phyloP scores from a whole-genome alignment of 2,797 vertebrate species.

The Steatocranus sp. region DNA sequence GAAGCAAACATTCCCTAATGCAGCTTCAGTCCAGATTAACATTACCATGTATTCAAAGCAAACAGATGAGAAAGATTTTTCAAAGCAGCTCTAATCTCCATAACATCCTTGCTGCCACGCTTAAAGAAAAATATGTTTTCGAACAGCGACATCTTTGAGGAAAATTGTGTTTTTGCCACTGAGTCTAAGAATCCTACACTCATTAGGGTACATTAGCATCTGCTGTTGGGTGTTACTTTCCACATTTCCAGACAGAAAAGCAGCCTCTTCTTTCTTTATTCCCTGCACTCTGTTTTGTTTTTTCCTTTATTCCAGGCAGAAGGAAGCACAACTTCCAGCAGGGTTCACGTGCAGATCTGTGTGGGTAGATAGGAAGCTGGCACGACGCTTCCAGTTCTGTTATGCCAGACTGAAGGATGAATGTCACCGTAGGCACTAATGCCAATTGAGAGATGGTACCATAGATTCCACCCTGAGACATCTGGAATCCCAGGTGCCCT shows the following conservation, averaged over 20 bases:
- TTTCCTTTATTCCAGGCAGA: conserved; percentile 10
- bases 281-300: neutral
- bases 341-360: conserved; percentile 38
- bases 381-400: conserved; percentile 15
- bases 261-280: neutral
- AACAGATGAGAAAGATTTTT: conserved; percentile 31
- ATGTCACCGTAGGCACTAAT: conserved; percentile 55
- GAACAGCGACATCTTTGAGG: neutral
- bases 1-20: conserved; percentile 27
- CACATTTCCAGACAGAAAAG: conserved; percentile 7
- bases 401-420: conserved; percentile 57
- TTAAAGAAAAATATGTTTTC: conserved; percentile 10
- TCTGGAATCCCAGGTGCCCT: conserved; percentile 76
- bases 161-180: conserved; percentile 7
- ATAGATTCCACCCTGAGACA: conserved; percentile 64
- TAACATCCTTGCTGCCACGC: neutral
- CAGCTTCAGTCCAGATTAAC: conserved; percentile 12
- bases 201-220: neutral
- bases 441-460: conserved; percentile 59
- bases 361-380: conserved; percentile 60
- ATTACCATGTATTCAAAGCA: conserved; percentile 16
- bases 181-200: neutral
- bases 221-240: neutral
- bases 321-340: conserved; percentile 28
- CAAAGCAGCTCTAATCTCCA: conserved; percentile 41